These are phyloP conservation scores for Gerris lacustris DNA, from an alignment of 2,888 invertebrate species.

Conservation along the genomic window DNA sequence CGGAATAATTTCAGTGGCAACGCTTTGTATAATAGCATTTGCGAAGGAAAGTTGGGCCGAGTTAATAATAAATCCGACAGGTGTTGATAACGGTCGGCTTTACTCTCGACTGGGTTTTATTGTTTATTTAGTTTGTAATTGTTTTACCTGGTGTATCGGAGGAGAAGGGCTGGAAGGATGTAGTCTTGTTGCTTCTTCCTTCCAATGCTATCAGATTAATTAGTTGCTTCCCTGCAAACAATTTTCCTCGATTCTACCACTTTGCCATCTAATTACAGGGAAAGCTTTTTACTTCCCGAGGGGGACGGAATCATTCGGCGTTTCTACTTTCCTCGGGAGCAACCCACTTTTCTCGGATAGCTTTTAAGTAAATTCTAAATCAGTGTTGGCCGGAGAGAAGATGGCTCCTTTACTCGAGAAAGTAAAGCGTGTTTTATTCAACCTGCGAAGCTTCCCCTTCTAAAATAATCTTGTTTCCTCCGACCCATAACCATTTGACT, in stretches of 20 bases:
- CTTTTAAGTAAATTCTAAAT: slow-evolving; percentile 3
- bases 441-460: not conserved
- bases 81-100: not conserved
- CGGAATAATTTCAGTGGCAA: too few species aligned
- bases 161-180: too few species aligned
- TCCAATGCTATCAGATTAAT: slow-evolving; percentile 5
- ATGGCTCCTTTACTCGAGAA: not conserved
- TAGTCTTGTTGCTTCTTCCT: not conserved
- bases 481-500: not conserved
- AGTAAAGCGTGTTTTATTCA: not conserved
- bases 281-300: not conserved
- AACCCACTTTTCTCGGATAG: not conserved
- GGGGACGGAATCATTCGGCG: too few species aligned
- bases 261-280: not conserved
- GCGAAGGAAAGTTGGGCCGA: too few species aligned
- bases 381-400: not conserved
- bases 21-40: too few species aligned
- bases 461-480: slow-evolving; percentile 1
- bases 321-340: too few species aligned
- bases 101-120: not conserved
- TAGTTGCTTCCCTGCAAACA: not conserved
- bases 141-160: not conserved
- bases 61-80: not conserved
- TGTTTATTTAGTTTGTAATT: not conserved
- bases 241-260: not conserved